A percentile compares a stretch with the other conserved stretches of the same genome.
phyloP scores from a whole-genome alignment of 2,888 invertebrate species.

The Deilephila elpenor region DNA sequence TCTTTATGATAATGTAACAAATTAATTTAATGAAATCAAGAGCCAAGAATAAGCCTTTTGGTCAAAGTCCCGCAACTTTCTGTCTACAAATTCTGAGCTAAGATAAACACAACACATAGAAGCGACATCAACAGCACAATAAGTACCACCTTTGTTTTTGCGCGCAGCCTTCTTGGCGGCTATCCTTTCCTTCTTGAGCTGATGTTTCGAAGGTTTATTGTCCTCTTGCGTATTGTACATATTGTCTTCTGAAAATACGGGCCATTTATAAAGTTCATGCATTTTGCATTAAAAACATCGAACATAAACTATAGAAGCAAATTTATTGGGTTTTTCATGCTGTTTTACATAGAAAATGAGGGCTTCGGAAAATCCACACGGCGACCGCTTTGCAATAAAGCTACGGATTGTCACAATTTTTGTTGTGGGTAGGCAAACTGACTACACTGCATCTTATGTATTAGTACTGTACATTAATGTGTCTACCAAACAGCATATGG shows the following conservation, averaged over 20 bases:
- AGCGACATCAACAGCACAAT: constrained; percentile 31
- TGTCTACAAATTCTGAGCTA: neutral
- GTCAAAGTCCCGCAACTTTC: neutral
- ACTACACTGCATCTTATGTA: too few relatives aligned
- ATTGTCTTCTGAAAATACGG: constrained; percentile 79
- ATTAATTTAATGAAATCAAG: too few relatives aligned
- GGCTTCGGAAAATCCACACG: neutral
- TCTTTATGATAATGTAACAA: too few relatives aligned
- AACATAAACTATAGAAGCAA: constrained; percentile 9
- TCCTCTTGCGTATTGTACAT: constrained; percentile 80
- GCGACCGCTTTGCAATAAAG: too few relatives aligned
- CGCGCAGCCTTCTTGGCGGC: constrained; percentile 84
- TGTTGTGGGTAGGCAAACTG: too few relatives aligned
- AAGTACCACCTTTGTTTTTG: constrained; percentile 74
- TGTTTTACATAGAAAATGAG: neutral
- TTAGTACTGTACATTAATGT: too few relatives aligned
- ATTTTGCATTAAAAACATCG: constrained; percentile 47
- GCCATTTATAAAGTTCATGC: constrained; percentile 56
- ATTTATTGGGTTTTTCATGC: constrained; percentile 1
- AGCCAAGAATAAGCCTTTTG: too few relatives aligned
- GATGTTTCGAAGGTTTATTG: constrained; percentile 86
- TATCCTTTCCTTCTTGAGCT: constrained; percentile 87
- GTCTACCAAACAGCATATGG: too few relatives aligned
- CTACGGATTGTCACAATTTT: too few relatives aligned
- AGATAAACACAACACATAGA: neutral